Evolutionary conservation across 1,140 invertebrate genomes (phyloP).

Genomic region (Diuraphis noxia): DNA sequence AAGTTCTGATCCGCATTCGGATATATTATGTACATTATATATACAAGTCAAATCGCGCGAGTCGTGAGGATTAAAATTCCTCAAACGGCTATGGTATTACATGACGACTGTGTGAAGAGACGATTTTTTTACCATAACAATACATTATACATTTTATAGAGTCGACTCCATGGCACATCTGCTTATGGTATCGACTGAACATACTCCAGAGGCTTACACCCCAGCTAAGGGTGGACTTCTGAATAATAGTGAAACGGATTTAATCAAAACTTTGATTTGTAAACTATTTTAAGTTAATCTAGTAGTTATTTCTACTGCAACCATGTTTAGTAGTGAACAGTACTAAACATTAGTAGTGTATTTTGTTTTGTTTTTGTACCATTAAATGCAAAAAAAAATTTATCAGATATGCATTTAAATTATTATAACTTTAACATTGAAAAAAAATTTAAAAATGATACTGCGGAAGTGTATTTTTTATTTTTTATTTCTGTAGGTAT

Average conservation of each 20-base stretch:
- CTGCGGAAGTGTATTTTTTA: too few relatives aligned
- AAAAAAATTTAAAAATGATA: too few relatives aligned
- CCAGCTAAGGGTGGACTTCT: not conserved
- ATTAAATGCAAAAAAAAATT: not conserved
- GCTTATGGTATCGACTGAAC: not conserved
- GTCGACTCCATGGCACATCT: not conserved
- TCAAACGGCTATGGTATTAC: not conserved
- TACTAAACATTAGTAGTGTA: too few relatives aligned
- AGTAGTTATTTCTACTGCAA: not conserved
- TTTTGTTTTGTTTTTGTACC: not conserved
- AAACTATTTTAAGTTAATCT: not conserved
- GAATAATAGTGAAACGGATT: too few relatives aligned
- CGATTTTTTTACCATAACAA: not conserved
- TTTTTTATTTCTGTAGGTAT: too few relatives aligned
- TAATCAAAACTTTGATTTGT: not conserved
- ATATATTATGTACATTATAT: not conserved
- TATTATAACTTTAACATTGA: too few relatives aligned
- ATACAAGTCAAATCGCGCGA: not conserved
- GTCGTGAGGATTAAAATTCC: not conserved
- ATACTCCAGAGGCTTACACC: not conserved
- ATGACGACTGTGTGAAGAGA: not conserved
- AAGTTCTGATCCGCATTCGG: not conserved
- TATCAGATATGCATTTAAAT: too few relatives aligned
- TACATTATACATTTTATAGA: not conserved
- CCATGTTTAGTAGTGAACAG: not conserved